Evolutionary conservation across 2,797 vertebrate genomes (phyloP), one percentile per base, ranked within the genome.

Genomic region (Mormyrus hasselquistii): DNA sequence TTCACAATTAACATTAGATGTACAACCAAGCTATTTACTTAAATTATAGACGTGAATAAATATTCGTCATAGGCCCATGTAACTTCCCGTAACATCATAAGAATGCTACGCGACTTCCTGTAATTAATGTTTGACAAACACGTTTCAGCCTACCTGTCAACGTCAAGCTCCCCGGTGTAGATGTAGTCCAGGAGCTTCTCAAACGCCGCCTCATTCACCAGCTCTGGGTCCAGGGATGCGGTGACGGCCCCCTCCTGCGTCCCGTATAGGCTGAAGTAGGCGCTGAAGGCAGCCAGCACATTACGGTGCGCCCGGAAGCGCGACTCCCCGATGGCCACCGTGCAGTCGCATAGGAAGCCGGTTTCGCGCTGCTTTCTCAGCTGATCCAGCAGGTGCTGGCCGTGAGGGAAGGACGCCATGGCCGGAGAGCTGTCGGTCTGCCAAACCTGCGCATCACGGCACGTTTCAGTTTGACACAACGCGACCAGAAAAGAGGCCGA

Each of bases 281-380:
- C 96, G 92, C 98, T 99, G 94, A 99, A 99, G 0, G 98, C 98
- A 0, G 98, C 98, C 25, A 99, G 96, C 89, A 99, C 97, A 90
- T 99, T 99, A 73, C 97, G 96, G 91, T 99, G 98, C 0, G 97
- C 98, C 91, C 96, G 96, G 95, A 99, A 99, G 90, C 97, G 97
- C 92, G 96, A 96, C 50, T 98, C 97, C 0, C 97, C 96, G 86
- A 99, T 97, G 41, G 97, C 94, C n/a, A 99, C 93, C 2, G 98
- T 99, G 89, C 97, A 97, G 93, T 99, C 98, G 19, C 98, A 99
- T 62, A 99, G 93, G 89, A 98, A 97, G 55, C 98, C 97, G 52
- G 96, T 96, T 91, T 98, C 97, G 4, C 97, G 95, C 93, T 99
- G 98, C 92, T 96, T 96, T 90, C 98, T 97, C 87, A 99, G 93